Percentiles rank a stretch among this genome's conserved stretches.
Conservation (phyloP, 2,113 vertebrate species). For the Brevimyrus niger region DNA sequence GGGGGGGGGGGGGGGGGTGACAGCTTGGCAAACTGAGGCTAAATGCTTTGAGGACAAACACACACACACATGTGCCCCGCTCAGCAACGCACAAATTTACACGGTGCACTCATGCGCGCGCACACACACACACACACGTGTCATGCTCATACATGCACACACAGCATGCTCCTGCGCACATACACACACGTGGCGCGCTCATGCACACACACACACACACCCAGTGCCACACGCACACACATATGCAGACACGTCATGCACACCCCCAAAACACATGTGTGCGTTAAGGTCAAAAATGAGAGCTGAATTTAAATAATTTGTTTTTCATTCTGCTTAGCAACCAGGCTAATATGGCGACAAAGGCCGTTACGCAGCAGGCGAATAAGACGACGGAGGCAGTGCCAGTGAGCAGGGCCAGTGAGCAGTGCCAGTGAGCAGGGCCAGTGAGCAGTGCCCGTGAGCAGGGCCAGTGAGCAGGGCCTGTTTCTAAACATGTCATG, state of each 20-base stretch:
- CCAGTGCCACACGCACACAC: slow-evolving; percentile 21
- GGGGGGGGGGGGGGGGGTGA: slow-evolving; percentile 28
- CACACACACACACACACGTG: background rate
- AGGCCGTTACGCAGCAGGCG: background rate
- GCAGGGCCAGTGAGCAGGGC: too few relatives aligned
- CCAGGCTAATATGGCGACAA: background rate
- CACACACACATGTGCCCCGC: background rate
- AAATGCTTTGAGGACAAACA: slow-evolving; percentile 44
- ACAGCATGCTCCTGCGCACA: background rate
- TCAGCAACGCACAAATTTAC: background rate
- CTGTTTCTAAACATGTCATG: background rate
- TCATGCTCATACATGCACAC: background rate
- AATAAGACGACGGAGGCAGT: background rate
- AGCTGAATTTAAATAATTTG: slow-evolving; percentile 35
- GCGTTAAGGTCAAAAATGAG: slow-evolving; percentile 59
- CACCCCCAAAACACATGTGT: slow-evolving; percentile 36
- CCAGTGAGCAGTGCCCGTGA: too few relatives aligned
- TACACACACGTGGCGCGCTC: background rate
- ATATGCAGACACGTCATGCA: slow-evolving; percentile 24
- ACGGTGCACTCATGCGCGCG: background rate
- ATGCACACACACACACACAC: slow-evolving; percentile 23
- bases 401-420: too few relatives aligned
- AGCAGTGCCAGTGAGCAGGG: too few relatives aligned
- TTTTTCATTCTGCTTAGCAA: background rate
- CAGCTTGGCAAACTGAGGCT: slow-evolving; percentile 47